These are phyloP conservation scores for Lordiphosa fenestrarum DNA, from an alignment of 2,888 invertebrate genomes.

Conservation along the genomic window DNA sequence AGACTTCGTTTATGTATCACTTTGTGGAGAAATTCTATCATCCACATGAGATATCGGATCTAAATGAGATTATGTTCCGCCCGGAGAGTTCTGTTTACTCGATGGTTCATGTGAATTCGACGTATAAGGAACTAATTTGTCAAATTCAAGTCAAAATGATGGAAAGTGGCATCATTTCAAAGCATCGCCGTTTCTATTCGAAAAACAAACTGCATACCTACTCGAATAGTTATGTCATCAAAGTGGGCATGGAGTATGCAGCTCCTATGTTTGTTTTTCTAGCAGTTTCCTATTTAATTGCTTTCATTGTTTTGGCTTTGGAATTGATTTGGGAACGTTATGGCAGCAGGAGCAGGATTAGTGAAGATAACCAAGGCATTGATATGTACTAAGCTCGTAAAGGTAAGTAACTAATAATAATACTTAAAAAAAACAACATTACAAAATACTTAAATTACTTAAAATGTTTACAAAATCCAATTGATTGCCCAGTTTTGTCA, in stretches of 20 bases:
- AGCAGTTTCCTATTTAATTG: conserved; percentile 42
- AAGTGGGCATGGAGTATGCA: conserved; percentile 76
- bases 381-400: not conserved
- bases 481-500: too few relatives aligned
- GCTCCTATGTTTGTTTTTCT: conserved; percentile 71
- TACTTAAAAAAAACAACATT: not conserved
- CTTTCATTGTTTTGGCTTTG: conserved; percentile 48
- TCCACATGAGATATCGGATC: conserved; percentile 78
- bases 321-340: conserved; percentile 51
- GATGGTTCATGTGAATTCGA: conserved; percentile 65
- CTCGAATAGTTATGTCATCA: conserved; percentile 63
- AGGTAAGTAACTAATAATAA: too few relatives aligned
- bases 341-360: not conserved
- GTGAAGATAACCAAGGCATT: not conserved
- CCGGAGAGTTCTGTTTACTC: conserved; percentile 58
- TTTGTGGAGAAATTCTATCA: conserved; percentile 69
- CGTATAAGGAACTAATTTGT: conserved; percentile 72
- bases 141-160: conserved; percentile 64
- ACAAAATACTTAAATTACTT: too few relatives aligned
- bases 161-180: conserved; percentile 67
- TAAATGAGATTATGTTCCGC: conserved; percentile 76
- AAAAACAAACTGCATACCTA: conserved; percentile 62
- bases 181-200: conserved; percentile 61
- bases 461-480: too few relatives aligned
- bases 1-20: conserved; percentile 64